A percentile compares a stretch with the other conserved stretches of the same genome.
phyloP scores from a whole-genome alignment of 2,888 invertebrate genomes.

The Scotopteryx bipunctaria region DNA sequence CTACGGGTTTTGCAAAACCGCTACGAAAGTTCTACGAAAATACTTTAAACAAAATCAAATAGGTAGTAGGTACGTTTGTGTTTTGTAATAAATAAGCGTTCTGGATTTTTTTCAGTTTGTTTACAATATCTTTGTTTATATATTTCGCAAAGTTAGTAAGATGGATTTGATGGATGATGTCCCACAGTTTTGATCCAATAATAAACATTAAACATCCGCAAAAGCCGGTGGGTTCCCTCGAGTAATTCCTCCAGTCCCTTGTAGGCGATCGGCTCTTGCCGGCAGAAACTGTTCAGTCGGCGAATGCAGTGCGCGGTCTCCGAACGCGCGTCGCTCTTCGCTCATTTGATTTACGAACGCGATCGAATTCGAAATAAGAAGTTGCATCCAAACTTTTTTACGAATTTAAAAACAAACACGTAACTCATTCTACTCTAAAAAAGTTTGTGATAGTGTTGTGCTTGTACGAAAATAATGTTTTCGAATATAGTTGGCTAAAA shows the following conservation, averaged over 20 bases:
- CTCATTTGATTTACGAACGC: slow-evolving; percentile 50
- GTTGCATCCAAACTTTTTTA: slow-evolving; percentile 22
- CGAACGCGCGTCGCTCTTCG: slow-evolving; percentile 52
- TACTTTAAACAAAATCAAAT: neutral
- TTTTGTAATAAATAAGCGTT: neutral
- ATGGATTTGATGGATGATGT: slow-evolving; percentile 23
- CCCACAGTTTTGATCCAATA: slow-evolving; percentile 35
- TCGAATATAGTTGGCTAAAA: slow-evolving; percentile 22
- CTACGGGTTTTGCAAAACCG: slow-evolving; percentile 27
- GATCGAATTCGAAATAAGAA: slow-evolving; percentile 46
- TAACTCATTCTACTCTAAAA: neutral
- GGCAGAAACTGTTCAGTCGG: slow-evolving; percentile 47
- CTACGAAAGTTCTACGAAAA: slow-evolving; percentile 28
- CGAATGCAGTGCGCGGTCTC: slow-evolving; percentile 50
- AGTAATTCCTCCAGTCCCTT: slow-evolving; percentile 34
- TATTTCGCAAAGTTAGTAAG: slow-evolving; percentile 23
- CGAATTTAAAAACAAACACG: neutral
- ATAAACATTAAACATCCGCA: slow-evolving; percentile 52
- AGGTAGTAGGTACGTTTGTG: no score
- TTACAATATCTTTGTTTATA: slow-evolving; percentile 9
- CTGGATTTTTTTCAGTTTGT: neutral
- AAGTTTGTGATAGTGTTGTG: slow-evolving; percentile 28
- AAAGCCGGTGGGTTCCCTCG: slow-evolving; percentile 47
- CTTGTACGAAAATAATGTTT: slow-evolving; percentile 33
- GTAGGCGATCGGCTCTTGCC: slow-evolving; percentile 35